phyloP scores from a whole-genome alignment of 1,140 invertebrate genomes.

The Zaprionus inermis region DNA sequence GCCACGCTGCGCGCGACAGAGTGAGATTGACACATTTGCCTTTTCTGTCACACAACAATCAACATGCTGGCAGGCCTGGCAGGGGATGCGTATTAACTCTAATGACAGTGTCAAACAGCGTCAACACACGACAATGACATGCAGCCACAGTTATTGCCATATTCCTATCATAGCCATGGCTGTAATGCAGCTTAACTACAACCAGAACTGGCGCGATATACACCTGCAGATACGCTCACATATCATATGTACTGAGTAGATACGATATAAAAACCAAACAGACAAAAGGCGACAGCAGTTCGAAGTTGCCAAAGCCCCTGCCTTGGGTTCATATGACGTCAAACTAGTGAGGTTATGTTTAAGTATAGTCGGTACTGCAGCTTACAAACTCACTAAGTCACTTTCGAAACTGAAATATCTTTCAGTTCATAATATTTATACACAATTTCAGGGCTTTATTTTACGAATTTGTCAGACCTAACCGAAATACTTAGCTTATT shows the following conservation, averaged over 20 bases:
- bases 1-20: constrained; percentile 12
- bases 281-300: not conserved
- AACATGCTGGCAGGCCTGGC: not conserved
- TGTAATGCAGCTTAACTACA: constrained; percentile 18
- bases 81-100: constrained; percentile 45
- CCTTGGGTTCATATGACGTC: not conserved
- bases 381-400: too few relatives aligned
- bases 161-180: not conserved
- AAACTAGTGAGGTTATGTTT: too few relatives aligned
- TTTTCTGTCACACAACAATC: constrained; percentile 9
- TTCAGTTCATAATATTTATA: too few relatives aligned
- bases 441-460: too few relatives aligned
- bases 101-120: constrained; percentile 54
- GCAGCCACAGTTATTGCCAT: constrained; percentile 25
- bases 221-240: not conserved
- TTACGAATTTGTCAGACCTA: too few relatives aligned
- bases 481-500: too few relatives aligned
- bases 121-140: constrained; percentile 52
- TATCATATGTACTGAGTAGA: constrained; percentile 15
- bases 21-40: constrained; percentile 43
- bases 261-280: constrained; percentile 34
- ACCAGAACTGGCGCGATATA: not conserved
- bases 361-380: too few relatives aligned
- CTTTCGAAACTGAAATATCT: too few relatives aligned
- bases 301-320: constrained; percentile 17